Percentiles rank a stretch among this genome's conserved stretches.
Conservation (phyloP, 2,797 vertebrate genomes). For the Lateolabrax maculatus region DNA sequence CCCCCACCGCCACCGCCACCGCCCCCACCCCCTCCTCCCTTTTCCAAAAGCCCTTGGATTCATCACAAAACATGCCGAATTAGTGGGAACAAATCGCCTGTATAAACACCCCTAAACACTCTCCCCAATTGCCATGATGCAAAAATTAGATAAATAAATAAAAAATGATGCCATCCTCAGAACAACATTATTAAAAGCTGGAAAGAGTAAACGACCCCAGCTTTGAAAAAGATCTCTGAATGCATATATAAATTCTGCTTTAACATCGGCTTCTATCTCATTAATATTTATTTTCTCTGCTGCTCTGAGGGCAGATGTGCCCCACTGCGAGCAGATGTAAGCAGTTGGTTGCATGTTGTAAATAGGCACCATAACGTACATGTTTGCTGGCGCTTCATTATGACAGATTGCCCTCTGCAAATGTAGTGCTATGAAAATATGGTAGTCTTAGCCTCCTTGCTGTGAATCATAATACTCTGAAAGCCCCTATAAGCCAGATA, state of each 20-base stretch:
- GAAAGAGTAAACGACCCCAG: neutral
- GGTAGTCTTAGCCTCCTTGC: slow-evolving; percentile 47
- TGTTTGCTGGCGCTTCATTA: slow-evolving; percentile 64
- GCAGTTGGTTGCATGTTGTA: slow-evolving; percentile 59
- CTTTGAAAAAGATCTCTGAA: slow-evolving; percentile 20
- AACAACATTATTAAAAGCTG: slow-evolving; percentile 25
- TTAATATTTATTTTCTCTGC: slow-evolving; percentile 37
- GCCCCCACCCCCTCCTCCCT: neutral
- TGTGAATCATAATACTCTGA: slow-evolving; percentile 65
- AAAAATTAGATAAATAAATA: slow-evolving; percentile 39
- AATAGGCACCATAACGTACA: slow-evolving; percentile 65
- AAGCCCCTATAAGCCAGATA: slow-evolving; percentile 70
- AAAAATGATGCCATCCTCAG: neutral
- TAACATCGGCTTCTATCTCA: slow-evolving; percentile 18
- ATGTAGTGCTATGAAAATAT: slow-evolving; percentile 40
- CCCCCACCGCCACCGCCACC: neutral
- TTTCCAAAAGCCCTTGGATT: slow-evolving; percentile 72
- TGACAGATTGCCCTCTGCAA: slow-evolving; percentile 65
- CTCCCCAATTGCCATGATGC: slow-evolving; percentile 32
- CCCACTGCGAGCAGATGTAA: slow-evolving; percentile 60
- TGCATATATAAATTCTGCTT: neutral
- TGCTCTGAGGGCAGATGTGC: slow-evolving; percentile 38
- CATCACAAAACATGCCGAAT: slow-evolving; percentile 75
- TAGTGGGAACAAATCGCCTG: slow-evolving; percentile 72
- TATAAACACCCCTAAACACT: slow-evolving; percentile 67